Base-by-base conservation (phyloP, 2,797 vertebrate genomes). In the Eospalax fontanierii region DNA sequence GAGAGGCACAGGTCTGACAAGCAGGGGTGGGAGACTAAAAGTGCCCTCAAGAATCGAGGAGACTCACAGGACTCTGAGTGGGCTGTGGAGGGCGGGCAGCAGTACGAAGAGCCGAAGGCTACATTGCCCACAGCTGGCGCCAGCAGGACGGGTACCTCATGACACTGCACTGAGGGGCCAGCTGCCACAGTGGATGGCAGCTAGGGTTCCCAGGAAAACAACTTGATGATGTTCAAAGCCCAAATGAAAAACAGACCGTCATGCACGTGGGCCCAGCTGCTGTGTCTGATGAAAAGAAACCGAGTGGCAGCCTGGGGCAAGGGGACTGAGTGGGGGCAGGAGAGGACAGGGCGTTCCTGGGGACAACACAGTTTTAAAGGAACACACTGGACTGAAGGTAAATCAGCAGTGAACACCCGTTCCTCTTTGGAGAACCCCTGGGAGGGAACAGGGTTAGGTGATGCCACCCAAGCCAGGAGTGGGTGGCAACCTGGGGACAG, bases 181-280 rank as follows among this genome's bases (percentile, higher is more conserved):
- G 89, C 86, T 85, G 86, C 57, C 95, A 81, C 94, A 18, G 24
- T 26, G 14, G 80, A 43, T 28, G 73, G 33, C 90, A 89, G 78
- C 61, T 70, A 59, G 66, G 61, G 88, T 84, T 85, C 61, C 86
- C 54, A 61, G 54, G 83, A 50, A 84, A 95, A 80, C 28, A 71
- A 38, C 59, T 68, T 24, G 15, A 2, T 0, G 0, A 57, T 33
- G 33, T 50, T 46, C 71, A 61, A 24, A 74, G 76, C 15, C 24
- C 12, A n/a, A 80, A 75, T 15, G 65, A 82, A 70, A 21, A 74
- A n/a, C 8, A 12, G 10, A 50, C 57, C 40, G 70, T 16, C 88
- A 0, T 0, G 19, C 7, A 4, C 0, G 2, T 1, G 14, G 68
- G 30, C 46, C 2, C 14, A 0, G 43, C n/a, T 26, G 1, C 54